Evolutionary conservation across 2,888 invertebrate genomes (phyloP).

Genomic region (Drosophila mercatorum): DNA sequence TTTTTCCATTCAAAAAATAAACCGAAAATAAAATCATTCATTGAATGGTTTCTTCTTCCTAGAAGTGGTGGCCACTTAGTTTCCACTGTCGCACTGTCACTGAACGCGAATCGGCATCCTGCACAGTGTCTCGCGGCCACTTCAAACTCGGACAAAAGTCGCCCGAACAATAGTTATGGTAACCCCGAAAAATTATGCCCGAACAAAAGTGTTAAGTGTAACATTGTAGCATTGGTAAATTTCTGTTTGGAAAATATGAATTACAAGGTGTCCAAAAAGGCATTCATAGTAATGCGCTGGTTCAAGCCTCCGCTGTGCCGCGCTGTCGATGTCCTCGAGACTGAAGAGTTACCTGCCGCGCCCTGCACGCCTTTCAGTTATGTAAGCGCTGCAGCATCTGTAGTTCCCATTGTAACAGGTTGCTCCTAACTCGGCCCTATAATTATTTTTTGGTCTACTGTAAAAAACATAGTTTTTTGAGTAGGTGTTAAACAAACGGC

Average conservation of each 20-base stretch:
- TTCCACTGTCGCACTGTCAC: slow-evolving; percentile 28
- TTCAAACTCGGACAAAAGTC: slow-evolving; percentile 55
- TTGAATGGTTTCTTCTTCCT: slow-evolving; percentile 53
- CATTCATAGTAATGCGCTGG: slow-evolving; percentile 14
- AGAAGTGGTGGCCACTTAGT: slow-evolving; percentile 50
- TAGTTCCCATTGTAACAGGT: slow-evolving; percentile 54
- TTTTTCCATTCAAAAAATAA: slow-evolving; percentile 50
- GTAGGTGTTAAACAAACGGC: slow-evolving; percentile 77
- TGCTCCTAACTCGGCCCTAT: slow-evolving; percentile 14
- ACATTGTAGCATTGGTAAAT: slow-evolving; percentile 67
- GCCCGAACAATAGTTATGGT: slow-evolving; percentile 50
- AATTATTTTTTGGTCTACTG: slow-evolving; percentile 32
- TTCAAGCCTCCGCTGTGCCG: slow-evolving; percentile 52
- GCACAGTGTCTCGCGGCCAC: slow-evolving; percentile 58
- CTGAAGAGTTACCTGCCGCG: slow-evolving; percentile 65
- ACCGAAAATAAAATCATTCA: slow-evolving; percentile 44
- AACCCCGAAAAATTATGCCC: slow-evolving; percentile 63
- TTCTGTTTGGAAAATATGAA: slow-evolving; percentile 78
- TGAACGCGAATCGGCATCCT: slow-evolving; percentile 39
- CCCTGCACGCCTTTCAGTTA: slow-evolving; percentile 46
- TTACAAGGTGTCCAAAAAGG: slow-evolving; percentile 58
- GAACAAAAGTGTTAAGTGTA: slow-evolving; percentile 76
- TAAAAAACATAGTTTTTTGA: slow-evolving; percentile 56
- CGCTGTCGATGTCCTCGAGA: slow-evolving; percentile 41
- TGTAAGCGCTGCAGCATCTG: slow-evolving; percentile 38